Evolutionary conservation across 2,797 vertebrate species (phyloP).

Genomic region (Rhincodon typus): DNA sequence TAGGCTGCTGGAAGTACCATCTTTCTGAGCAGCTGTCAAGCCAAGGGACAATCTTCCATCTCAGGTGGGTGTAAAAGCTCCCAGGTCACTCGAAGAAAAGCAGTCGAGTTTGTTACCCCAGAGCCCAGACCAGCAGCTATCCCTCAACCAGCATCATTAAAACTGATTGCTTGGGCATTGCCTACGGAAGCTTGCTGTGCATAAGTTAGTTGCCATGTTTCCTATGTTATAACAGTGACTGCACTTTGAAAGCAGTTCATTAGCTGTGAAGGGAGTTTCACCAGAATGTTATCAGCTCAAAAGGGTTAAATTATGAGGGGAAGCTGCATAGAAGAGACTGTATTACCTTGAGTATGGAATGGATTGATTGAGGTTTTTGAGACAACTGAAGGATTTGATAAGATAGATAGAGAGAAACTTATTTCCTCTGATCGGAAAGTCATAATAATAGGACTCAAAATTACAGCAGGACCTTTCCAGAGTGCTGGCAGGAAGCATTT

Average conservation of each 20-base stretch:
- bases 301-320: not conserved
- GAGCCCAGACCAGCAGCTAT: not conserved
- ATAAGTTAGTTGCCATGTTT: too few relatives aligned
- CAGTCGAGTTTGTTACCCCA: not conserved
- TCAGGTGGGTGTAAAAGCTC: not conserved
- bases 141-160: not conserved
- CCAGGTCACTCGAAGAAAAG: not conserved
- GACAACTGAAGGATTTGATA: not conserved
- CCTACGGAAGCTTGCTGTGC: too few relatives aligned
- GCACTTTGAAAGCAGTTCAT: not conserved
- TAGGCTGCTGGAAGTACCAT: not conserved
- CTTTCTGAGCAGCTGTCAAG: not conserved
- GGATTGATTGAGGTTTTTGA: not conserved
- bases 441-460: not conserved
- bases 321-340: not conserved
- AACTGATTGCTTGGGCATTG: too few relatives aligned
- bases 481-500: not conserved
- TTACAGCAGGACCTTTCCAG: not conserved
- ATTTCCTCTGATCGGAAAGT: not conserved
- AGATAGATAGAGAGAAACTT: not conserved
- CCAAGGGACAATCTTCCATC: not conserved
- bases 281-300: not conserved
- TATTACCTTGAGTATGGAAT: not conserved
- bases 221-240: not conserved
- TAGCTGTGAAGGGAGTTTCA: not conserved